These are phyloP conservation scores for Tokudaia muenninki DNA, from an alignment of 2,797 vertebrate species.

Conservation along the genomic window DNA sequence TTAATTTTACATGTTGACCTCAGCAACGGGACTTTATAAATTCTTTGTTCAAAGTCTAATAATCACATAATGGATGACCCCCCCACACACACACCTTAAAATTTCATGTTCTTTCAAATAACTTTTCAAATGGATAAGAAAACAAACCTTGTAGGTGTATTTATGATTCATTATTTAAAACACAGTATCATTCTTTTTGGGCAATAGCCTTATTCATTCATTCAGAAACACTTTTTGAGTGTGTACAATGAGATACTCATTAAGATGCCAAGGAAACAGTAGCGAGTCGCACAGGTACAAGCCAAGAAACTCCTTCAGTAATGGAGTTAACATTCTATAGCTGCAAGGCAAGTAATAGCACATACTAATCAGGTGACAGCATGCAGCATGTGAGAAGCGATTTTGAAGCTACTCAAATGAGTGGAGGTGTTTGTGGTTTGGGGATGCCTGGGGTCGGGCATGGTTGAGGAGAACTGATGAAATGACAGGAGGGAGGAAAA, in stretches of 20 bases:
- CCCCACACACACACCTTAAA: not conserved
- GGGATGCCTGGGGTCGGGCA: not conserved
- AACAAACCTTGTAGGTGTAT: not conserved
- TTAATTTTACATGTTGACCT: constrained; percentile 13
- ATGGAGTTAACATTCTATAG: not conserved
- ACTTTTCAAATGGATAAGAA: not conserved
- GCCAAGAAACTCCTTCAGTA: not conserved
- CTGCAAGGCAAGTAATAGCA: not conserved
- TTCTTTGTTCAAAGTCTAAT: constrained; percentile 31
- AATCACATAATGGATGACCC: not conserved
- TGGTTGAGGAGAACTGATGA: not conserved
- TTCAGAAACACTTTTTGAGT: not conserved
- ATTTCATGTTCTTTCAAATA: not conserved
- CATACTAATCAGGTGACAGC: not conserved
- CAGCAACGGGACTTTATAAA: not conserved
- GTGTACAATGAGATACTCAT: not conserved
- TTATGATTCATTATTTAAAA: constrained; percentile 23
- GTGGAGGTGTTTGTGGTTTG: not conserved
- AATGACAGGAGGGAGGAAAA: not conserved
- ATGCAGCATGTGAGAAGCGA: not conserved
- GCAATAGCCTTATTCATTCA: not conserved
- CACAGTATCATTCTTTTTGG: not conserved
- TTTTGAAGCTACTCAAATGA: not conserved
- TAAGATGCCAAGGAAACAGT: not conserved
- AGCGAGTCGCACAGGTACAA: not conserved